These are phyloP conservation scores for Nomada fabriciana DNA, from an alignment of 2,888 invertebrate genomes.

Conservation along the genomic window DNA sequence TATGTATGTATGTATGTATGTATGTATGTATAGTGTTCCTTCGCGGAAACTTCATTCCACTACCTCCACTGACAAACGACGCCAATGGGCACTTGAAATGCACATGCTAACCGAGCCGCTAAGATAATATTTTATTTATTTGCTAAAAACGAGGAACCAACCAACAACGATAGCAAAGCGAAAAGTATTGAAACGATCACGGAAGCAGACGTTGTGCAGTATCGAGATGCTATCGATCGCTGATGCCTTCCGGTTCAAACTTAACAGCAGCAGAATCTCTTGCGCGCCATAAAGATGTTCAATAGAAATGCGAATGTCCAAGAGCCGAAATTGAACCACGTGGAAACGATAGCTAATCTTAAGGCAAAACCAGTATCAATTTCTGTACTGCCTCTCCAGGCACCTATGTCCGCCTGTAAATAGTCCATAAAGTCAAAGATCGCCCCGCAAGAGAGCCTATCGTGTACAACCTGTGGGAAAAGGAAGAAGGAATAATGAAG, in stretches of 20 bases:
- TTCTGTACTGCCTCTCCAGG: slow-evolving; percentile 88
- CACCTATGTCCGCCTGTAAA: slow-evolving; percentile 89
- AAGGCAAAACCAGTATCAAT: slow-evolving; percentile 91
- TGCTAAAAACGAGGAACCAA: too few species aligned
- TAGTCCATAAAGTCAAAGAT: slow-evolving; percentile 94
- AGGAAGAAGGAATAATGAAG: neutral
- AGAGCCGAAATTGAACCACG: slow-evolving; percentile 87
- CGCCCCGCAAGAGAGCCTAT: slow-evolving; percentile 90
- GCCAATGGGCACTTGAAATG: too few species aligned
- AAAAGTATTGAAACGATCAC: too few species aligned
- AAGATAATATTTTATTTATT: too few species aligned
- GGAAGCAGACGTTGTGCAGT: too few species aligned
- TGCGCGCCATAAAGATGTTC: slow-evolving; percentile 86
- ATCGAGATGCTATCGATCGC: neutral
- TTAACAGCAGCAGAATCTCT: slow-evolving; percentile 73
- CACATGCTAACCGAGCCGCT: too few species aligned
- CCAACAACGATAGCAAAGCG: too few species aligned
- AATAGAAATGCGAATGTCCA: slow-evolving; percentile 86
- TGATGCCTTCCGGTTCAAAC: neutral
- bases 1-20: neutral
- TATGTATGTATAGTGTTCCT: neutral
- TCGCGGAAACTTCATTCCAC: neutral
- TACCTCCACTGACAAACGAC: too few species aligned
- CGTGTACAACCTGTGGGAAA: slow-evolving; percentile 85
- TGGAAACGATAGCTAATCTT: slow-evolving; percentile 87